phyloP scores from a whole-genome alignment of 2,113 vertebrate species.

The Podiceps cristatus region DNA sequence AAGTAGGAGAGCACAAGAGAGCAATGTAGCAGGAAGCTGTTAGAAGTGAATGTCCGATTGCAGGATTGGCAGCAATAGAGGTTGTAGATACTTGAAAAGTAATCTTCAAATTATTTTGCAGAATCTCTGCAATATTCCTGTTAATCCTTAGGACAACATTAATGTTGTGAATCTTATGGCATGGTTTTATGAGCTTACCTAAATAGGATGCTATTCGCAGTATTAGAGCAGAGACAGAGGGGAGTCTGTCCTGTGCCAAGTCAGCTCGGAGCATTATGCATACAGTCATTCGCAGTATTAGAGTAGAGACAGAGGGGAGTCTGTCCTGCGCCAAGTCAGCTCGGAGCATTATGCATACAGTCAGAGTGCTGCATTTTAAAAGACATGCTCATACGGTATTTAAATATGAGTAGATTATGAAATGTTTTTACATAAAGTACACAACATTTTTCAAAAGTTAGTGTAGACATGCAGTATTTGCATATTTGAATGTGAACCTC shows the following conservation, averaged over 20 bases:
- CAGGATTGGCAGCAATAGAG: background rate
- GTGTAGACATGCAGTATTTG: accelerated
- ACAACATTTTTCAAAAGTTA: accelerated
- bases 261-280: accelerated
- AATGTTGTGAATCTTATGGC: background rate
- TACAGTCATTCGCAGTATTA: accelerated
- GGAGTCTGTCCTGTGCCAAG: accelerated
- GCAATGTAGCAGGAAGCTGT: background rate
- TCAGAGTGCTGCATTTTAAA: accelerated
- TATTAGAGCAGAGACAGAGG: accelerated
- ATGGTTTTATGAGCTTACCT: background rate
- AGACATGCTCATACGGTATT: accelerated
- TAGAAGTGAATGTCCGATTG: background rate
- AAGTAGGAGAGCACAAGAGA: background rate
- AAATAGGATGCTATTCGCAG: accelerated
- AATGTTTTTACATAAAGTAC: no score
- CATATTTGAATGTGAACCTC: no score
- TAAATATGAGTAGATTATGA: accelerated
- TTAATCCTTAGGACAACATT: background rate
- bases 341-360: accelerated
- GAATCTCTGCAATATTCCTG: background rate
- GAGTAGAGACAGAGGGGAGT: accelerated
- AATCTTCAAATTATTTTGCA: background rate
- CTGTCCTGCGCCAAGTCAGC: accelerated
- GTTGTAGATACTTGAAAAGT: background rate